Evolutionary conservation across 2,113 vertebrate genomes (phyloP), one percentile per base, ranked within the genome.

Genomic region (Stomatorhinus ivindoensis): DNA sequence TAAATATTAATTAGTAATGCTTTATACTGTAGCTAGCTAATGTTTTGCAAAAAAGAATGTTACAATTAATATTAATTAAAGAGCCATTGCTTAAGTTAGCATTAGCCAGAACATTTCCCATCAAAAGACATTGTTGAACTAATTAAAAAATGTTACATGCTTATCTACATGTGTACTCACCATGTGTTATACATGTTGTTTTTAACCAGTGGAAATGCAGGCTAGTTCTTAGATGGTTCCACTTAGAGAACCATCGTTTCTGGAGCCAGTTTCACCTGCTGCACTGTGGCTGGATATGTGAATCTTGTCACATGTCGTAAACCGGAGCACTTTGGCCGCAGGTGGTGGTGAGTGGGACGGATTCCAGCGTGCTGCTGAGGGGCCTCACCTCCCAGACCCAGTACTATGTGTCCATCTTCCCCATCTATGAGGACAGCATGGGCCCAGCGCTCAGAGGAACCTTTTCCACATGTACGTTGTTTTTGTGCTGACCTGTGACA

Each of bases 331-430:
- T 87, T 44, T 87, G 55, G 35, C 4, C 15, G 13, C 39, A 87
- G 98, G 95, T 97, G 90, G 93, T 96, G 39, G 27, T 98, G 51
- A 95, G 95, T 0, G 97, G 97, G 61, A 91, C 94, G 0, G 88
- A 92, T 5, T 95, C 96, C 15, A 96, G 95, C 0, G 35, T 92
- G 6, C 91, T 93, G 88, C 96, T 99, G 9, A 92, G 92, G 44
- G 96, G 95, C 85, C 92, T 99, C 91, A 96, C 96, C 15, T 96
- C 97, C 0, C 95, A 97, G 92, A 98, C 97, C 0, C 95, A 97
- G 83, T 98, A 98, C 88, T 94, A 97, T 80, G 88, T 99, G 47
- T 97, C 97, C 0, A 96, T 99, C 93, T 94, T 97, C 80, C 97
- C 98, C 0, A 90, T 98, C 46, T 96, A 97, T 0, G 92, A 96